Base-by-base conservation (phyloP, 1,140 invertebrate genomes). In the Drosophila kikkawai region DNA sequence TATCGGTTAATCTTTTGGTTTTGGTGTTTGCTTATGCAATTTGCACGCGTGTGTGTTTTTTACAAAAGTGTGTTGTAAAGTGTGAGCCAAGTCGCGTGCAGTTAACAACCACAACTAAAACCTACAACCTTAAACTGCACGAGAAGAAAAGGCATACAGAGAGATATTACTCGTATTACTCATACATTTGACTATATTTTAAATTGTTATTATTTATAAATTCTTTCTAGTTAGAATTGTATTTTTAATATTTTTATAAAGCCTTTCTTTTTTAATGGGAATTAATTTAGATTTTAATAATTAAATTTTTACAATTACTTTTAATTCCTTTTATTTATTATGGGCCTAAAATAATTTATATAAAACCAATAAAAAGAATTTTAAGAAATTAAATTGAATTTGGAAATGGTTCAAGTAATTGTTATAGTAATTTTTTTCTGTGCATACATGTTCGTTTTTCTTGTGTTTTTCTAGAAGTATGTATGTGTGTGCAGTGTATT, bases 11-110 rank as follows among this genome's bases (percentile, higher is more conserved):
- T 47, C 37, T 55, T 76, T 47, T 2, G 44, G 36, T 50, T 59
- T 48, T 37, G 37, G 42, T 39, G 45, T 58, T 67, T 63, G 47
- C 81, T 88, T 88, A 87, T 87, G 83, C 77, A 87, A 87, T 69
- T 77, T 83, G 26, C 7, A 44, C 55, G 41, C 58, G 48, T 60
- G 61, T 41, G 26, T 73, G 26, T 37, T 29, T 59, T 11, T 9
- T 39, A 15, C 17, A 37, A 37, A 29, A 34, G 37, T 59, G 48
- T 75, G 59, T 57, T 63, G 58, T 51, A 47, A 47, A 68, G 53
- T 73, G 29, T 45, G 19, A 57, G 69, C 57, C 53, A 55, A 51
- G 80, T 87, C 73, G 83, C 84, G 84, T 88, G 80, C 83, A 82
- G 66, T 36, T 48, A 75, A 58, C 75, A 71, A 36, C 77, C 66